Percentiles rank a stretch among this genome's conserved stretches.
Evolutionary conservation across 2,888 invertebrate genomes (phyloP).

Genomic region (Lamellibrachia columna): DNA sequence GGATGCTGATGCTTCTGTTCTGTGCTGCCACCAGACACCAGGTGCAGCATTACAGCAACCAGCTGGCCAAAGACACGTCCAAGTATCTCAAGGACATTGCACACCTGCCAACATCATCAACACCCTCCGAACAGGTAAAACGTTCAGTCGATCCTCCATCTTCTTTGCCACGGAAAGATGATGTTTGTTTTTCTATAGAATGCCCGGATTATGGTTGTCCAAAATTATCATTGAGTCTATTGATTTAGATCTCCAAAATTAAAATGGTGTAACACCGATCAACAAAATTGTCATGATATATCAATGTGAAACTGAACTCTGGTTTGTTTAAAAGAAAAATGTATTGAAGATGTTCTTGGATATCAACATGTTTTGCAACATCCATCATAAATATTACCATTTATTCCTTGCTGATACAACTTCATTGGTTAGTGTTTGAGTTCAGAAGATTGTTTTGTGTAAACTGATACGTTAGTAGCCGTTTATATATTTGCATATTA

Average conservation of each 20-base stretch:
- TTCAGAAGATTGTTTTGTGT: not conserved
- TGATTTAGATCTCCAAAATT: not conserved
- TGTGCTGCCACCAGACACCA: conserved; percentile 77
- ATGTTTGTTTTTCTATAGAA: not conserved
- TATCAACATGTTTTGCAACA: no score
- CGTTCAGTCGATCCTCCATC: not conserved
- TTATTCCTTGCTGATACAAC: not conserved
- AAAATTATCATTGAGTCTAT: not conserved
- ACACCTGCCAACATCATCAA: conserved; percentile 52
- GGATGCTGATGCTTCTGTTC: not conserved
- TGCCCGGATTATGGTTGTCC: not conserved
- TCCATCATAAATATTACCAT: no score
- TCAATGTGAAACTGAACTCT: no score
- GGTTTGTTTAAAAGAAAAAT: no score
- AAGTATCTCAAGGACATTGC: conserved; percentile 82
- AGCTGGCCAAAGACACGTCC: conserved; percentile 91
- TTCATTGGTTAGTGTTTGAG: not conserved
- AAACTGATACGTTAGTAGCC: not conserved
- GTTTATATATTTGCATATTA: not conserved
- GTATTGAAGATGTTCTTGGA: no score
- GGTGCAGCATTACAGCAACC: conserved; percentile 94
- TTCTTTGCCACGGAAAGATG: not conserved
- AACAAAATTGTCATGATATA: no score
- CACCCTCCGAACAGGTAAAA: conserved; percentile 57
- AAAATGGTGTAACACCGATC: not conserved